Conservation (phyloP, 2,113 vertebrate genomes). For the Grus americana region DNA sequence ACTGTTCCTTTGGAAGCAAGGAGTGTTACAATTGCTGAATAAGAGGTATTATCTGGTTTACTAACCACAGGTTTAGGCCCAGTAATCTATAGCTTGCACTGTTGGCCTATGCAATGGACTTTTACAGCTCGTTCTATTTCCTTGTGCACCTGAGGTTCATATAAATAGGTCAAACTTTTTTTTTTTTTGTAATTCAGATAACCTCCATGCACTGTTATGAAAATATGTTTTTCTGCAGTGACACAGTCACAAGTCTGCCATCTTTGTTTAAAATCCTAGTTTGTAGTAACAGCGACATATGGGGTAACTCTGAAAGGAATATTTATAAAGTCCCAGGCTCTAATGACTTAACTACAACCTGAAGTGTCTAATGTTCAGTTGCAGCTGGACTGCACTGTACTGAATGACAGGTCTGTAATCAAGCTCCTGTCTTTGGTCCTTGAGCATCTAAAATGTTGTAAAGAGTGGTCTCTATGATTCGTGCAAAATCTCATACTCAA, state of each 20-base stretch:
- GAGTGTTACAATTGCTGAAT: not conserved
- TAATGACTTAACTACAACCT: not conserved
- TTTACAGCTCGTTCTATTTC: not conserved
- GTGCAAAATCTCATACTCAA: not conserved
- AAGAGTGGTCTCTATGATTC: not conserved
- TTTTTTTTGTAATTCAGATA: not conserved
- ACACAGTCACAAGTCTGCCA: not conserved
- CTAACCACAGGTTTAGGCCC: not conserved
- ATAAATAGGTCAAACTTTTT: not conserved
- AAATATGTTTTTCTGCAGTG: not conserved
- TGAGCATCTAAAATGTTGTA: not conserved
- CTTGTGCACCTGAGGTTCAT: not conserved
- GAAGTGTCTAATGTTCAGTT: not conserved
- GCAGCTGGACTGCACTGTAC: not conserved
- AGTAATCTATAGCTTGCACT: not conserved
- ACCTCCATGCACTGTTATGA: not conserved
- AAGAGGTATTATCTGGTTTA: not conserved
- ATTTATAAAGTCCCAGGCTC: not conserved
- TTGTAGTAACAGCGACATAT: not conserved
- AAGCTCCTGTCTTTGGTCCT: not conserved
- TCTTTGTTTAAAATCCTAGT: not conserved
- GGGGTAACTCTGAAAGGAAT: not conserved
- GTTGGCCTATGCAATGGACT: not conserved
- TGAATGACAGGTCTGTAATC: not conserved
- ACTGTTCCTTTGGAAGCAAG: not conserved